Conservation (phyloP, 2,113 vertebrate species). For the Gnathonemus echidnorhynchus region DNA sequence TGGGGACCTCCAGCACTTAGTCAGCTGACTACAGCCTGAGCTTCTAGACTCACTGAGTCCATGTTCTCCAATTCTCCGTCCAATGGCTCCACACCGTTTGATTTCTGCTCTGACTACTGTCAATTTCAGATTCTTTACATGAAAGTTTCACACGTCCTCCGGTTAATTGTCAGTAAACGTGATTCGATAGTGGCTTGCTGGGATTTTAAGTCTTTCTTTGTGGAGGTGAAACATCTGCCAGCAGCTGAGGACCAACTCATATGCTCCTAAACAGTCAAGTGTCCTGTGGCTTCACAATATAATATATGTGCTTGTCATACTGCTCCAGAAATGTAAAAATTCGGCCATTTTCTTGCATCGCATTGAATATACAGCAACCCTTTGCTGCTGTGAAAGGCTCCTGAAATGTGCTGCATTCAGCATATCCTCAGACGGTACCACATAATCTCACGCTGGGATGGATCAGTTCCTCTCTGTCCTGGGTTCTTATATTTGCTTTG, state of each 20-base stretch:
- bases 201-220: not conserved
- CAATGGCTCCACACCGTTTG: not conserved
- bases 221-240: not conserved
- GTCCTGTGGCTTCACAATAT: not conserved
- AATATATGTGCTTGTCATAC: not conserved
- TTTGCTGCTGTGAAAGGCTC: not conserved
- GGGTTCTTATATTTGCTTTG: not conserved
- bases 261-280: not conserved
- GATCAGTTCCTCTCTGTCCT: not conserved
- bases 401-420: not conserved
- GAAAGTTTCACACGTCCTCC: not conserved
- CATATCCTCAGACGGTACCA: not conserved
- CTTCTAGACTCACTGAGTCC: not conserved
- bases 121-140: not conserved
- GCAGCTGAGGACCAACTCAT: not conserved
- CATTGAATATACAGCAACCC: not conserved
- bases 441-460: not conserved
- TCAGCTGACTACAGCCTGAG: not conserved
- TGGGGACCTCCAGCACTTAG: not conserved
- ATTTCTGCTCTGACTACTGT: not conserved
- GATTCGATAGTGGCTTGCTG: not conserved
- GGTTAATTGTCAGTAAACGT: not conserved
- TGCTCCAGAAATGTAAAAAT: not conserved
- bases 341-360: not conserved
- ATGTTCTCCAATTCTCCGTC: not conserved